Conservation (phyloP, 1,140 invertebrate species). For the Callitettix versicolor region DNA sequence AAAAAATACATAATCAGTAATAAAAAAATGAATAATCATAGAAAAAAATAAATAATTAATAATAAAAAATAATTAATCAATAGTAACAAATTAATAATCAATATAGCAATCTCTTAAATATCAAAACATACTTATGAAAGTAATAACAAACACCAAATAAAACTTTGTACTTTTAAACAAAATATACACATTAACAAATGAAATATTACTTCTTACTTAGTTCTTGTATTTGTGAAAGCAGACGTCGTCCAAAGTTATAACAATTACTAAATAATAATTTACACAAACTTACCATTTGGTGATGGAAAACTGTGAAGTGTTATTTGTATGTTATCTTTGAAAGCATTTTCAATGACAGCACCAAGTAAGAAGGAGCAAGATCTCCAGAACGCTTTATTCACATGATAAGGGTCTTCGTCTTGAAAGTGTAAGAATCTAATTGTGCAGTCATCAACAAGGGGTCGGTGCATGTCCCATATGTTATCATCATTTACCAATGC, state of each 20-base stretch:
- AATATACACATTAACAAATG: background rate
- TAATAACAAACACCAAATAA: too few species aligned
- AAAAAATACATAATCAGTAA: too few species aligned
- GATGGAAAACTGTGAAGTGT: constrained; percentile 76
- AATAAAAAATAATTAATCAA: too few species aligned
- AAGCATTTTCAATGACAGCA: constrained; percentile 58
- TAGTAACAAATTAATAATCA: too few species aligned
- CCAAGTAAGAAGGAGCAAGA: constrained; percentile 82
- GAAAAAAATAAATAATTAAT: too few species aligned
- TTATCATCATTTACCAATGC: constrained; percentile 65
- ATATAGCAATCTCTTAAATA: too few species aligned
- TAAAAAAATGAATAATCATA: too few species aligned
- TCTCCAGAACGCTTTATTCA: constrained; percentile 83
- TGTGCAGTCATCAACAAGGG: constrained; percentile 66
- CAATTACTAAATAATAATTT: constrained; percentile 5
- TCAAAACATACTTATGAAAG: too few species aligned
- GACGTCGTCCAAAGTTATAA: too few species aligned
- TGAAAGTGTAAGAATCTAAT: constrained; percentile 70
- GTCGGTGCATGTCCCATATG: constrained; percentile 88
- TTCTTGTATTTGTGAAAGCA: too few species aligned
- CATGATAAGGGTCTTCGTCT: constrained; percentile 48
- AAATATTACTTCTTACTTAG: background rate
- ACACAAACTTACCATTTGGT: constrained; percentile 49
- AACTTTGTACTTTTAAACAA: too few species aligned
- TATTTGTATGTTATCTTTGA: constrained; percentile 67